Evolutionary conservation across 2,888 invertebrate species (phyloP), one percentile per base, ranked within the genome.

Genomic region (Drosophila macrospina): DNA sequence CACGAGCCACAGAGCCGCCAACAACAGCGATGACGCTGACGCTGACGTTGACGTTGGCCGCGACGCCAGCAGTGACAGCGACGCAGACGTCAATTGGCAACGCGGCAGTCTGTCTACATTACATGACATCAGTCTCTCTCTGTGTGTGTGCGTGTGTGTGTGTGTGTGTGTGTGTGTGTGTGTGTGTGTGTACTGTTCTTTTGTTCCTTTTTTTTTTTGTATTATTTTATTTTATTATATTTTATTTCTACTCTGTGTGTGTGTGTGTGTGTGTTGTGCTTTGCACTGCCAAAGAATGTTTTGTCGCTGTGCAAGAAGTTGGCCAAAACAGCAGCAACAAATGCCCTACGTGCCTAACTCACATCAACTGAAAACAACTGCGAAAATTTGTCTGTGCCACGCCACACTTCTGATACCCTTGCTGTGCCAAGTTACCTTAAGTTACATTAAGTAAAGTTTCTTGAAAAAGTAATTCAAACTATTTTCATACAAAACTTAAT

Each of bases 1-100:
- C 85, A 85, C 89, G 79, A 88, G 85, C 79, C 69, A 59, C 68
- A 62, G 60, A 80, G 72, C 68, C 72, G 54, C 72, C 69, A 60
- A 56, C 68, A 67, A 69, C 64, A 42, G 3, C 41, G 42, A 28
- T 37, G 45, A 3, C 36, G 44, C 15, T 32, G 41, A n/a, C 26
- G 30, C 30, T 34, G 59, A 8, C 20, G 5, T 6, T 39, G 59
- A 10, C 39, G 16, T 10, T 15, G 36, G 6, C 30, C 6, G 32
- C 16, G 47, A 15, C 36, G 36, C 20, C 8, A 10, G 11, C 20
- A 0, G 48, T 16, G 30, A 26, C 48, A 52, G 54, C 11, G 47
- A 48, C 54, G 62, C 32, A 24, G 36, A 37, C 69, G 72, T 64
- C 56, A 64, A 71, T 50, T 45, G 51, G 55, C 62, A 55, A 52